Percentiles rank a stretch among this genome's conserved stretches.
phyloP scores from a whole-genome alignment of 2,797 vertebrate genomes.

The Lemur catta region DNA sequence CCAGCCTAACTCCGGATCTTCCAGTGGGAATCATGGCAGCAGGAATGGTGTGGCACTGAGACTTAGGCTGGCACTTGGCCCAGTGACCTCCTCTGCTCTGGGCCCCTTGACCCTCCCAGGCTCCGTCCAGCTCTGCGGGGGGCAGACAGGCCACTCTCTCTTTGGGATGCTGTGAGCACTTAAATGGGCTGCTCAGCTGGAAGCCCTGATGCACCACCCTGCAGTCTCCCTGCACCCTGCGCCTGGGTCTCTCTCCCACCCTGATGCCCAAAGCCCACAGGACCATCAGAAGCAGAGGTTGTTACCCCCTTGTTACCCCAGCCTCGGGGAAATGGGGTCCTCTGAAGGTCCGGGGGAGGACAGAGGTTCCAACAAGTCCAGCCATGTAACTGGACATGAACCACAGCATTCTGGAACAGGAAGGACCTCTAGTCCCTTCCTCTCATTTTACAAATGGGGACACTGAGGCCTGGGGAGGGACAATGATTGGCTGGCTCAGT shows the following conservation, averaged over 20 bases:
- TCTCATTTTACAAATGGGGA: neutral
- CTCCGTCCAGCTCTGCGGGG: neutral
- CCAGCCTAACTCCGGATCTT: no score
- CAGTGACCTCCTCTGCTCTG: fast-evolving
- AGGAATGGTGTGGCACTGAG: neutral
- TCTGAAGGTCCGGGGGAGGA: neutral
- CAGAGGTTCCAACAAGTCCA: neutral
- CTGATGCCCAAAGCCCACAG: neutral
- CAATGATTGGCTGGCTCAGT: neutral
- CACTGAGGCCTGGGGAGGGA: neutral
- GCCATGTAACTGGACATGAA: neutral
- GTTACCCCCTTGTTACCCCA: fast-evolving
- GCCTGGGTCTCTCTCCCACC: fast-evolving
- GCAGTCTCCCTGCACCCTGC: fast-evolving
- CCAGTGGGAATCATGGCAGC: fast-evolving
- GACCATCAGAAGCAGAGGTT: neutral
- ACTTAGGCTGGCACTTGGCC: neutral
- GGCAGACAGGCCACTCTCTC: fast-evolving
- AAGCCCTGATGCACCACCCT: fast-evolving
- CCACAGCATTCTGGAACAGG: neutral
- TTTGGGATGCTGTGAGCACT: neutral
- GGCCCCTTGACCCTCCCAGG: neutral
- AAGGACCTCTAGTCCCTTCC: neutral
- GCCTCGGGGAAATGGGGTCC: neutral
- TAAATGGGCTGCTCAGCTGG: fast-evolving